Evolutionary conservation across 2,888 invertebrate genomes (phyloP), one percentile per base, ranked within the genome.

Genomic region (Therioaphis trifolii): DNA sequence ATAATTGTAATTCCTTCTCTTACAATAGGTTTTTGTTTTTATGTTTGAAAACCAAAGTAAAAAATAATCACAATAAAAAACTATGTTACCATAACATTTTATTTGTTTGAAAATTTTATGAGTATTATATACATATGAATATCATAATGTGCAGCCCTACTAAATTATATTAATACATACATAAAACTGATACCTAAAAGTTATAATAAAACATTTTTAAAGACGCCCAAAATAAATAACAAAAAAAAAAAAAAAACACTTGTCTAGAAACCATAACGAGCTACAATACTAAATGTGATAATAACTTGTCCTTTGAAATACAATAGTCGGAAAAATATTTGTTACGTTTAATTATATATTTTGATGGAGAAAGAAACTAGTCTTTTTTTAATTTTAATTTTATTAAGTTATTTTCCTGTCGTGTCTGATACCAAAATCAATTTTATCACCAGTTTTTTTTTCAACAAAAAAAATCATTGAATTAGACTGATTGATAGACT

Each of bases 401-500:
- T 74, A 80, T 74, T 82, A 82, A 82, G 82, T 82, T 35, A 78
- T 68, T 82, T 63, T 82, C 72, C 63, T 72, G 71, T 63, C 68
- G 43, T 79, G 55, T 71, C 58, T 52, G 61, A 82, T 82, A 82
- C 82, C 74, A 82, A 72, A 82, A 74, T 49, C 49, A 35, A 82
- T 74, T 35, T 74, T 74, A 66, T 82, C 82, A 82, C 82, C 74
- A 74, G 72, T 82, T 82, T 82, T 80, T 77, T 78, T 69, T 61
- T 72, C 18, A 66, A 63, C 40, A 74, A 82, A 82, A 82, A 66
- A 72, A 80, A 63, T 82, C 63, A 82, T 82, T 72, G 35, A 74
- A 82, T 82, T 82, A 82, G 82, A 82, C 82, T 82, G 82, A 82
- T 82, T 82, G 82, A 82, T 82, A 82, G 82, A 82, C 82, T 82